Evolutionary conservation across 2,888 invertebrate genomes (phyloP).

Genomic region (Xestia sexstrigata): DNA sequence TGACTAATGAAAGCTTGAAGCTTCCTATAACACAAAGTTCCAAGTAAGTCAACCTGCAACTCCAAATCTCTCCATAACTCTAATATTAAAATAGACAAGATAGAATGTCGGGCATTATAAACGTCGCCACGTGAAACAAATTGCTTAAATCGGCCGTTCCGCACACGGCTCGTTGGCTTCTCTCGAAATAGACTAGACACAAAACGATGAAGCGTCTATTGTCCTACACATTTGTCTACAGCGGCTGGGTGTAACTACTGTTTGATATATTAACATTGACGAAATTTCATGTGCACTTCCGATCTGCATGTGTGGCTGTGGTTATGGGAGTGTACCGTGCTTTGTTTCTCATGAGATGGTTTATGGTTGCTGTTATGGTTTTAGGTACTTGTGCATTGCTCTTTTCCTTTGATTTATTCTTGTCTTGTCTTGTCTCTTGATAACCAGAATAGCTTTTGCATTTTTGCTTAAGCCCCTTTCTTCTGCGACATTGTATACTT

Average conservation of each 20-base stretch:
- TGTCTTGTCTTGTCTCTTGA: neutral
- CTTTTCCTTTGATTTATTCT: neutral
- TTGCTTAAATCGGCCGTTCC: conserved; percentile 77
- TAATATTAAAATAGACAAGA: conserved; percentile 34
- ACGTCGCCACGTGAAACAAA: conserved; percentile 70
- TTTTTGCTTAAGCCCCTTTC: neutral
- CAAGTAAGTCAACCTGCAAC: conserved; percentile 20
- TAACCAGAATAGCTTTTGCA: neutral
- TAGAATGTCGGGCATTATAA: conserved; percentile 58
- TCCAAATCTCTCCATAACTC: conserved; percentile 36
- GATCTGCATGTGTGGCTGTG: conserved; percentile 62
- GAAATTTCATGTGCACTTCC: conserved; percentile 64
- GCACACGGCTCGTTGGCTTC: conserved; percentile 71
- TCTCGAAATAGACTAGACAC: conserved; percentile 83
- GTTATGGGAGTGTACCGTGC: conserved; percentile 58
- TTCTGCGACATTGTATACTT: neutral
- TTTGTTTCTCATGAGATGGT: conserved; percentile 52
- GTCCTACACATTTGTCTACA: conserved; percentile 65
- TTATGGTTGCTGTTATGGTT: conserved; percentile 18
- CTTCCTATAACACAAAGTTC: conserved; percentile 14
- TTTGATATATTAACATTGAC: conserved; percentile 64
- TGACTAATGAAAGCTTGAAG: conserved; percentile 34
- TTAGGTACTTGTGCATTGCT: neutral
- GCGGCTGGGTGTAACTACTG: conserved; percentile 61
- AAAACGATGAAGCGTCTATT: conserved; percentile 73